Conservation (phyloP, 92 coral and sea anemone genomes). For the Phymanthus crucifer region DNA sequence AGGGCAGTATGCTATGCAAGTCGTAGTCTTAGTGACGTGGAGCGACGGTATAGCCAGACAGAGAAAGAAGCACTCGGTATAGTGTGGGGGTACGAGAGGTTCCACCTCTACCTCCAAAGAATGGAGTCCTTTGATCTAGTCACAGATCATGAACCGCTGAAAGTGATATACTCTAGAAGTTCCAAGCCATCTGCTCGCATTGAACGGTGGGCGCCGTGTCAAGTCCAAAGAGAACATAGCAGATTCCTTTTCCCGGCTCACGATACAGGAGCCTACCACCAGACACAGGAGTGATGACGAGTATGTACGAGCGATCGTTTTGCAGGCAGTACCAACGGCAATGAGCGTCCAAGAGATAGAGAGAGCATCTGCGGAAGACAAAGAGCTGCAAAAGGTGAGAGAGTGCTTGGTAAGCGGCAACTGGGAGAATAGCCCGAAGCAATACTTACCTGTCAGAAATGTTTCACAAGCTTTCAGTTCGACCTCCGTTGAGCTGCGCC, state of each 20-base stretch:
- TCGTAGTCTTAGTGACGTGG: too few relatives aligned
- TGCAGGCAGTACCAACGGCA: slow-evolving; percentile 57
- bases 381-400: slow-evolving; percentile 24
- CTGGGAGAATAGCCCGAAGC: slow-evolving; percentile 39
- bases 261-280: slow-evolving; percentile 25
- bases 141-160: slow-evolving; percentile 53
- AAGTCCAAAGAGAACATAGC: too few relatives aligned
- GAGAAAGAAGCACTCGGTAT: slow-evolving; percentile 52
- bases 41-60: slow-evolving; percentile 60
- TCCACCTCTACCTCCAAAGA: too few relatives aligned
- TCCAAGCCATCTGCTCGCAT: slow-evolving; percentile 49
- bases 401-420: slow-evolving; percentile 19
- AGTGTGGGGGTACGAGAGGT: slow-evolving; percentile 51
- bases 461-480: too few relatives aligned
- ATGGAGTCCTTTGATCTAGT: too few relatives aligned
- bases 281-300: slow-evolving; percentile 29
- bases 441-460: slow-evolving; percentile 37
- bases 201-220: too few relatives aligned
- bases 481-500: too few relatives aligned
- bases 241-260: slow-evolving; percentile 40
- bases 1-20: too few relatives aligned
- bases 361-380: slow-evolving; percentile 25
- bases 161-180: slow-evolving; percentile 37
- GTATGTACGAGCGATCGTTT: slow-evolving; percentile 33
- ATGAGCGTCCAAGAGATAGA: slow-evolving; percentile 48